Conservation (phyloP, 2,113 vertebrate genomes). For the Neomonachus schauinslandi region DNA sequence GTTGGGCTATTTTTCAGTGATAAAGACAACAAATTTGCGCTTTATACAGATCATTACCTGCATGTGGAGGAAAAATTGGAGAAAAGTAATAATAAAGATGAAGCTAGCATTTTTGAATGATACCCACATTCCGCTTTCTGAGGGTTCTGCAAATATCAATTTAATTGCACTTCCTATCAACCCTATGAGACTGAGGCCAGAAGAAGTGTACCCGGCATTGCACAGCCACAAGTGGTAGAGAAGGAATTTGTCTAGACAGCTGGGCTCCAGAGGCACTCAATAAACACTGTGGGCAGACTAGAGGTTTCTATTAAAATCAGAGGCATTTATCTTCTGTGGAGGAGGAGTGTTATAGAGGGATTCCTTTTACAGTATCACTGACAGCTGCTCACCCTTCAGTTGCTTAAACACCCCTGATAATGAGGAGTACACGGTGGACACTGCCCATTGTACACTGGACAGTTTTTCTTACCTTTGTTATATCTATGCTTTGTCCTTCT, state of each 20-base stretch:
- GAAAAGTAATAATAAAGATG: background rate
- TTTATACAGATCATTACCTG: background rate
- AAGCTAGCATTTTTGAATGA: background rate
- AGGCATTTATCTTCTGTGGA: background rate
- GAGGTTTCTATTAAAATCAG: background rate
- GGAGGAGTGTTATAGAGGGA: background rate
- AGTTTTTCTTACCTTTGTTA: background rate
- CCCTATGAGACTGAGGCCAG: background rate
- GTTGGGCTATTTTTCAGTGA: background rate
- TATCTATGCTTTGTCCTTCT: background rate
- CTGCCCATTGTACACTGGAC: background rate
- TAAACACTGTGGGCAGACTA: background rate
- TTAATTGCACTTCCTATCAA: background rate
- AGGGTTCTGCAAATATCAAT: background rate
- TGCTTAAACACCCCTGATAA: background rate
- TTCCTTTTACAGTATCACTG: background rate
- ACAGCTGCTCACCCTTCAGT: background rate
- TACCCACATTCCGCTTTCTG: background rate
- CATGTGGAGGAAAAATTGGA: background rate
- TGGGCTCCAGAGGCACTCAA: background rate
- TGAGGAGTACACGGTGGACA: background rate
- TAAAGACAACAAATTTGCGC: background rate
- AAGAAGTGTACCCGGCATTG: background rate
- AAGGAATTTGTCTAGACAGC: background rate
- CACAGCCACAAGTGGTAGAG: background rate